These are phyloP conservation scores for Ceratina calcarata DNA, from an alignment of 1,140 invertebrate species.

Conservation along the genomic window DNA sequence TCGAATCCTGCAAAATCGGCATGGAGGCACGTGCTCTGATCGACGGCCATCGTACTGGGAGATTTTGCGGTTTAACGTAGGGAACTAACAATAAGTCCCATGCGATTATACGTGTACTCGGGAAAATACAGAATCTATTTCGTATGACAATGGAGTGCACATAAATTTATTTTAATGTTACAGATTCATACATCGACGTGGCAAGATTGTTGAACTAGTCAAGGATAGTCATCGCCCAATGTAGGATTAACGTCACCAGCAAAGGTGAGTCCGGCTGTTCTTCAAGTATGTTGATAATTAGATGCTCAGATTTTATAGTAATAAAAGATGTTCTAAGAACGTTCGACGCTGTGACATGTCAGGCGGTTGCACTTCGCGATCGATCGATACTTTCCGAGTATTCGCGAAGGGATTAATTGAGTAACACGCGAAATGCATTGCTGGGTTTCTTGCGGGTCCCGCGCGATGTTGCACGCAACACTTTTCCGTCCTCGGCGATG, in stretches of 20 bases:
- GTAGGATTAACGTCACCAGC: constrained; percentile 18
- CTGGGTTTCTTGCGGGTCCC: neutral
- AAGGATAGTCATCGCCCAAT: constrained; percentile 14
- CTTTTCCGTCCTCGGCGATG: neutral
- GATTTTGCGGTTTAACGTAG: neutral
- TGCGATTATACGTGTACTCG: no score
- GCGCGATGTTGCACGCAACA: neutral
- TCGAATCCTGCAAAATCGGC: neutral
- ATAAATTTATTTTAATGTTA: neutral
- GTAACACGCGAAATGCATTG: neutral
- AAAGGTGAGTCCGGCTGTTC: constrained; percentile 38
- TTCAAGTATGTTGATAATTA: constrained; percentile 13
- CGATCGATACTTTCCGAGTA: no score
- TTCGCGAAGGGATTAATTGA: neutral
- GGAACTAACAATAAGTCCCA: no score
- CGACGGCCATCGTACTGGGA: neutral
- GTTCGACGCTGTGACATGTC: constrained; percentile 5
- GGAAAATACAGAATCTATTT: no score
- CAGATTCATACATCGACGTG: neutral
- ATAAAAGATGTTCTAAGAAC: constrained; percentile 12
- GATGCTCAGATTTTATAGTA: constrained; percentile 41
- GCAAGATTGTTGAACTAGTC: neutral
- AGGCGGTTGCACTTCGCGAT: no score
- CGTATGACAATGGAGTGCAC: no score
- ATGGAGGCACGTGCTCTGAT: neutral